phyloP scores from a whole-genome alignment of 2,113 vertebrate species.

The Datnioides undecimradiatus region DNA sequence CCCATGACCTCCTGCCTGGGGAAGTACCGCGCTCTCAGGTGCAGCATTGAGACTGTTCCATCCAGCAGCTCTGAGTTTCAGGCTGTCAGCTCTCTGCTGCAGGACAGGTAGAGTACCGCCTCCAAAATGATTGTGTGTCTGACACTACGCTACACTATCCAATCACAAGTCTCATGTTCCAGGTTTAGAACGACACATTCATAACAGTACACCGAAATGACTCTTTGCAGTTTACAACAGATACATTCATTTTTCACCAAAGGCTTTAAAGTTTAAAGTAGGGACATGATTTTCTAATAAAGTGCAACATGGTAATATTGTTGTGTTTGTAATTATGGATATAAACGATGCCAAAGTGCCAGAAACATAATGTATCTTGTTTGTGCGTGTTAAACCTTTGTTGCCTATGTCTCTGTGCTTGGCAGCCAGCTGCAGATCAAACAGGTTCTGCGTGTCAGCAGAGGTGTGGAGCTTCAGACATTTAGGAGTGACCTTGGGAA shows the following conservation, averaged over 20 bases:
- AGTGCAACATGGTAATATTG: too few relatives aligned
- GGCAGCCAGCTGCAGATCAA: conserved; percentile 77
- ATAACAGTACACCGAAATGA: too few relatives aligned
- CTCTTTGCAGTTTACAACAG: too few relatives aligned
- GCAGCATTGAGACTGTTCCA: conserved; percentile 85
- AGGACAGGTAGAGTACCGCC: conserved; percentile 51
- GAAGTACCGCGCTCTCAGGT: conserved; percentile 89
- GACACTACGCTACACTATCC: too few relatives aligned
- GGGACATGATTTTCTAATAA: too few relatives aligned
- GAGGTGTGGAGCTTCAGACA: conserved; percentile 83
- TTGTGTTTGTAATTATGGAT: too few relatives aligned
- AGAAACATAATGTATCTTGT: too few relatives aligned
- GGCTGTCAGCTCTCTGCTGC: conserved; percentile 73
- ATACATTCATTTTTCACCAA: too few relatives aligned
- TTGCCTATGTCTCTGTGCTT: conserved; percentile 27
- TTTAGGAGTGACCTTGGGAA: conserved; percentile 87
- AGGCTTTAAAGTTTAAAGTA: too few relatives aligned
- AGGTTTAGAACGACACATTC: too few relatives aligned
- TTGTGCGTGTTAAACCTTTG: neutral
- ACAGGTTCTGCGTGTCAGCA: conserved; percentile 83
- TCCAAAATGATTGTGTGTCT: neutral
- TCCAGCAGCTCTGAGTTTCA: conserved; percentile 79
- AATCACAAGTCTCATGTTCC: too few relatives aligned
- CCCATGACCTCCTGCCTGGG: conserved; percentile 82
- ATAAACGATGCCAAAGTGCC: too few relatives aligned